Evolutionary conservation across 2,113 vertebrate species (phyloP).

Genomic region (Phaethornis superciliosus): DNA sequence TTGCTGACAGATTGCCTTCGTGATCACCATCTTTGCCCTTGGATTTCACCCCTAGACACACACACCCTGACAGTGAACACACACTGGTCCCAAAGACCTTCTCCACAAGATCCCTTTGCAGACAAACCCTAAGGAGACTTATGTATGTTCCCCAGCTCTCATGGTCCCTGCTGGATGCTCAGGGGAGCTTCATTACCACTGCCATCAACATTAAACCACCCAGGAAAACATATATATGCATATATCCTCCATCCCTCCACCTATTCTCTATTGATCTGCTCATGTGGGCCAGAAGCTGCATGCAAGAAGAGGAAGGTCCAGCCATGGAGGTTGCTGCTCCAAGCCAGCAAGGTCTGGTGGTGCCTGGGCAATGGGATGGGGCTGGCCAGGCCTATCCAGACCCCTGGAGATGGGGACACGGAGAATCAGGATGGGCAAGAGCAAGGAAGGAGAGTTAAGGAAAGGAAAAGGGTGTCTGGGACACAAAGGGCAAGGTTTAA

Average conservation of each 20-base stretch:
- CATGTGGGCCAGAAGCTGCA: neutral
- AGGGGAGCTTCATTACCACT: too few relatives aligned
- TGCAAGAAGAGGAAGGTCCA: neutral
- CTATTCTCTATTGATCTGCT: neutral
- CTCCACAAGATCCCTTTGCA: neutral
- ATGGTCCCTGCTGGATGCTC: accelerated
- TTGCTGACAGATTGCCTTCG: conserved; percentile 46
- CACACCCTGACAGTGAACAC: accelerated
- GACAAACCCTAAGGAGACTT: neutral
- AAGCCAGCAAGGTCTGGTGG: neutral
- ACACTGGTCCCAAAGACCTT: neutral
- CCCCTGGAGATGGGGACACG: neutral
- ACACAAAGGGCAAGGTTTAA: neutral
- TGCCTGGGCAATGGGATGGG: neutral
- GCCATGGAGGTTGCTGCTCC: neutral
- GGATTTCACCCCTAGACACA: neutral
- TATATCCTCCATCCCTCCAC: too few relatives aligned
- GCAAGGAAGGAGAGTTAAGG: neutral
- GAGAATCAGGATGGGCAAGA: neutral
- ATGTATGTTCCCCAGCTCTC: neutral
- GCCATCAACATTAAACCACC: too few relatives aligned
- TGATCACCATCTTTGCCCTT: accelerated
- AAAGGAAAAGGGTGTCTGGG: accelerated
- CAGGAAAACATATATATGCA: too few relatives aligned
- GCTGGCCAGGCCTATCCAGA: neutral